These are phyloP conservation scores for Thamnophis sirtalis DNA, from an alignment of 2,113 vertebrate species.

Conservation along the genomic window DNA sequence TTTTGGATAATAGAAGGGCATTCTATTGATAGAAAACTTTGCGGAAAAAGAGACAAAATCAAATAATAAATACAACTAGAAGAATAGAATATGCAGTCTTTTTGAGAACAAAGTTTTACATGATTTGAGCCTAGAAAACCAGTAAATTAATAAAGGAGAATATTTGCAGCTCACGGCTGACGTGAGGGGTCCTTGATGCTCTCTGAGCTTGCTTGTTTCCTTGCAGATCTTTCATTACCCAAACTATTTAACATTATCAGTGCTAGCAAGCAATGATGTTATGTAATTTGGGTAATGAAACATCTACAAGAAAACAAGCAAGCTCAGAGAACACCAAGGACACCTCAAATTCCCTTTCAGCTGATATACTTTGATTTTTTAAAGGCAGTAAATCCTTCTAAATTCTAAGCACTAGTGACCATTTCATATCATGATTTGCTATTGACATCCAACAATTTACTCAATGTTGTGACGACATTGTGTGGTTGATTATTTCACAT, in stretches of 20 bases:
- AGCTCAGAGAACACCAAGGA: neutral
- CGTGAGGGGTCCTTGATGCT: neutral
- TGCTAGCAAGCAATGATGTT: neutral
- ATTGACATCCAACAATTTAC: neutral
- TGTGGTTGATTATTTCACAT: constrained; percentile 6
- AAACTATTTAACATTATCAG: neutral
- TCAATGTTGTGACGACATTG: neutral
- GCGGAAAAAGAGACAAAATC: no score
- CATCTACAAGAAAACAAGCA: neutral
- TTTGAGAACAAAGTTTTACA: neutral
- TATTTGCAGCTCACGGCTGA: neutral
- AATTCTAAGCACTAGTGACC: neutral
- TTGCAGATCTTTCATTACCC: neutral
- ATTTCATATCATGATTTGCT: neutral
- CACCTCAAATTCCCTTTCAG: neutral
- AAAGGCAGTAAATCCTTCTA: neutral
- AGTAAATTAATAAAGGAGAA: neutral
- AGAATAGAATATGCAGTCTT: neutral
- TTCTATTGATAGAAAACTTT: neutral
- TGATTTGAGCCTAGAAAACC: neutral
- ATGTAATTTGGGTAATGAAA: neutral
- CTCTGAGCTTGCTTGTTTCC: neutral
- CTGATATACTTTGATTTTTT: neutral
- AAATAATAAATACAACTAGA: neutral
- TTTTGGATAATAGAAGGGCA: neutral